Percentiles rank a stretch among this genome's conserved stretches.
Conservation (phyloP, 2,888 invertebrate genomes). For the Pheosia tremula region DNA sequence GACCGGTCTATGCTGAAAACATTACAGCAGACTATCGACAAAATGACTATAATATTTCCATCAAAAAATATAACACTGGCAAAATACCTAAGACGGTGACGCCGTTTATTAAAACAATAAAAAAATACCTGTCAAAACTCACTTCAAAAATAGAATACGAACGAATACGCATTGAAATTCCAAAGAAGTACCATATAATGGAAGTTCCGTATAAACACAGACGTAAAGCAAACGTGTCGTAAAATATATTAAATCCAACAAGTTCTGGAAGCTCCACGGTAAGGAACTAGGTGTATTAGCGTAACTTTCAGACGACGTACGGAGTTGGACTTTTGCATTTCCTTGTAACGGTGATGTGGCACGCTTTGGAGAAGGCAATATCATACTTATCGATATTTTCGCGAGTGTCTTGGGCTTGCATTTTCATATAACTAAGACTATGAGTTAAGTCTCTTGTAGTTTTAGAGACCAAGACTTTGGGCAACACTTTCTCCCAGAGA, state of each 20-base stretch:
- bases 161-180: conserved; percentile 29
- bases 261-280: conserved; percentile 45
- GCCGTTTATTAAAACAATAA: background rate
- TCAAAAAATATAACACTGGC: no score
- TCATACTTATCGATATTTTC: background rate
- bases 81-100: no score
- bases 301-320: conserved; percentile 60
- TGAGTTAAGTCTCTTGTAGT: no score
- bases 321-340: conserved; percentile 68
- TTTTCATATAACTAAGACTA: no score
- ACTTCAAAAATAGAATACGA: background rate
- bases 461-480: no score
- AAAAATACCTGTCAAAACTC: background rate
- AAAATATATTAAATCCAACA: conserved; percentile 76
- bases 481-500: no score
- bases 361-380: conserved; percentile 24
- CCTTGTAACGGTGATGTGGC: conserved; percentile 32
- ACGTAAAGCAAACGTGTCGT: conserved; percentile 78
- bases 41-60: no score
- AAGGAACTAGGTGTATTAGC: conserved; percentile 60
- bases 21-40: no score
- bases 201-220: conserved; percentile 61
- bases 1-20: no score
- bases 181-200: conserved; percentile 43
- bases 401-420: no score